phyloP scores from a whole-genome alignment of 2,888 invertebrate genomes.

The Acleris sparsana region DNA sequence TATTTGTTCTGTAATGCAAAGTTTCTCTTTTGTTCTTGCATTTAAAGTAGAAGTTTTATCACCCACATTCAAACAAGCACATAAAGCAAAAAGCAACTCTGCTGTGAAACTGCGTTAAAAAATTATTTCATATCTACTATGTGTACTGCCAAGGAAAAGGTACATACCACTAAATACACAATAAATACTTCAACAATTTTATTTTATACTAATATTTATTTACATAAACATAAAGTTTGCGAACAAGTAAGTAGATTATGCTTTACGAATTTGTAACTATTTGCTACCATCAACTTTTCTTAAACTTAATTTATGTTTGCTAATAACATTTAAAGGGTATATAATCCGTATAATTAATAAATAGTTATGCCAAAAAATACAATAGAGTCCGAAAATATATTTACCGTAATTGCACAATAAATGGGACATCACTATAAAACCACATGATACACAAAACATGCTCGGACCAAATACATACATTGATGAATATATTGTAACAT shows the following conservation, averaged over 20 bases:
- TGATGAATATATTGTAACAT: conserved; percentile 26
- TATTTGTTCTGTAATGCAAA: conserved; percentile 75
- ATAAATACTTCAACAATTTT: conserved; percentile 47
- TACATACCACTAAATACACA: conserved; percentile 47
- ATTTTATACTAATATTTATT: conserved; percentile 39
- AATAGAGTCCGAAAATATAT: conserved; percentile 14
- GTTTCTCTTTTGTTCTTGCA: conserved; percentile 26
- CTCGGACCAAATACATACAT: conserved; percentile 22
- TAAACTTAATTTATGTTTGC: conserved; percentile 11
- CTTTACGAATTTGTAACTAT: conserved; percentile 17
- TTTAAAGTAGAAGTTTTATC: background rate
- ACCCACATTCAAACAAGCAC: conserved; percentile 47
- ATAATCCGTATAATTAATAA: no score
- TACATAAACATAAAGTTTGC: conserved; percentile 18
- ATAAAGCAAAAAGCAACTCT: conserved; percentile 54
- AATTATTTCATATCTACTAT: conserved; percentile 21
- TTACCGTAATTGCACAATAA: conserved; percentile 27
- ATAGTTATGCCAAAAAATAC: conserved; percentile 19
- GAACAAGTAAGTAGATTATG: conserved; percentile 18
- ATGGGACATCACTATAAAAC: conserved; percentile 27
- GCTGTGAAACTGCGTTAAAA: conserved; percentile 31
- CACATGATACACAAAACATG: conserved; percentile 37
- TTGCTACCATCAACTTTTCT: conserved; percentile 20
- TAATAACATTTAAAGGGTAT: conserved; percentile 5
- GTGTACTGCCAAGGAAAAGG: conserved; percentile 32